Evolutionary conservation across 2,113 vertebrate species (phyloP).

Genomic region (Pleuronectes platessa): DNA sequence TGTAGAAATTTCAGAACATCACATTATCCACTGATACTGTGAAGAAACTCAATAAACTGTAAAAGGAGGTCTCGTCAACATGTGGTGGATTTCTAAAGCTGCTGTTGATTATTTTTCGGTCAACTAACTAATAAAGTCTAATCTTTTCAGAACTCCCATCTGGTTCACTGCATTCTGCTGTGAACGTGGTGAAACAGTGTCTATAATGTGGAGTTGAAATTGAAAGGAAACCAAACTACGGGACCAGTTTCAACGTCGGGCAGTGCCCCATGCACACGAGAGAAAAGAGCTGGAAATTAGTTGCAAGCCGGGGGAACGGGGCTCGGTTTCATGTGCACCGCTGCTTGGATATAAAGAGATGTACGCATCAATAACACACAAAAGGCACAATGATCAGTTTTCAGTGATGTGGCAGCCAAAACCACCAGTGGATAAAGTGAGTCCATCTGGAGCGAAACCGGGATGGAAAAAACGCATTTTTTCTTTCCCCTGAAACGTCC

Average conservation of each 20-base stretch:
- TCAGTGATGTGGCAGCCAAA: constrained; percentile 73
- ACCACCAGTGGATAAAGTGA: constrained; percentile 71
- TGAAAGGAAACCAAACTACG: constrained; percentile 52
- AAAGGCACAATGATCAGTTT: constrained; percentile 70
- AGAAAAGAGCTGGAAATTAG: constrained; percentile 16
- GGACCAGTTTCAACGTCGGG: constrained; percentile 15
- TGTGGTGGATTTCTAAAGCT: background rate
- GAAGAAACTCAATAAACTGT: background rate
- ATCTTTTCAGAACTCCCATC: constrained; percentile 24
- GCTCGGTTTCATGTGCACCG: constrained; percentile 30
- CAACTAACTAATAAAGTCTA: constrained; percentile 21
- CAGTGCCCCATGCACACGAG: background rate
- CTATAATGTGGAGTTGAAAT: constrained; percentile 21
- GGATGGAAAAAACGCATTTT: constrained; percentile 62
- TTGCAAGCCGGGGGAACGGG: constrained; percentile 22
- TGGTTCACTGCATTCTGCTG: constrained; percentile 62
- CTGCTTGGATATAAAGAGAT: constrained; percentile 59
- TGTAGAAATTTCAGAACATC: background rate
- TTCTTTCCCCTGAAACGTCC: constrained; percentile 52
- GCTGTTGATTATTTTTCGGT: constrained; percentile 23
- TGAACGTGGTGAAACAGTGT: constrained; percentile 6
- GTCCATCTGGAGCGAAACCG: constrained; percentile 70
- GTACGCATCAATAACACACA: constrained; percentile 64
- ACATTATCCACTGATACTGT: background rate
- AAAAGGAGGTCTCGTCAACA: background rate